Evolutionary conservation across 2,113 vertebrate genomes (phyloP).

Genomic region (Solenodon paradoxus): DNA sequence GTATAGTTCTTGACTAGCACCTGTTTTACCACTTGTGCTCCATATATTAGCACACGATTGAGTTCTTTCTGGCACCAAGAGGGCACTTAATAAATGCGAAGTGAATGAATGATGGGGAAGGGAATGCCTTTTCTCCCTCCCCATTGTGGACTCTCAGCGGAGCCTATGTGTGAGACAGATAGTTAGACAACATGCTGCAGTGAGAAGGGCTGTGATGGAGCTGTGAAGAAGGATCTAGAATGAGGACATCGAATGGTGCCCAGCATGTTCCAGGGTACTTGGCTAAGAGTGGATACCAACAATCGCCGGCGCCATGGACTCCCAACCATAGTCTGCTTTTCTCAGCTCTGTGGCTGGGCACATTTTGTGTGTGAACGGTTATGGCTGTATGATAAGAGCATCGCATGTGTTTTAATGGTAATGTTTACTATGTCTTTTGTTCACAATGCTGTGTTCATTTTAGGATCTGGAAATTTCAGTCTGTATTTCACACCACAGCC

Average conservation of each 20-base stretch:
- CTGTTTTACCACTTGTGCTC: not conserved
- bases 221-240: not conserved
- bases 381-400: not conserved
- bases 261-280: not conserved
- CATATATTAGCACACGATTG: rapidly evolving
- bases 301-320: too few species aligned
- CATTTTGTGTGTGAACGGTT: not conserved
- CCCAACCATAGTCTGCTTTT: not conserved
- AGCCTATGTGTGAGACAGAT: not conserved
- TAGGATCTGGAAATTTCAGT: too few species aligned
- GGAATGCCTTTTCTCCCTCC: not conserved
- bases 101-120: not conserved
- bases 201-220: not conserved
- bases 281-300: not conserved
- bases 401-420: too few species aligned
- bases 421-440: too few species aligned
- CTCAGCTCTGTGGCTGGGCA: not conserved
- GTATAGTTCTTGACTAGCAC: not conserved
- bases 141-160: not conserved
- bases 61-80: not conserved
- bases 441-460: too few species aligned
- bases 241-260: rapidly evolving
- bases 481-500: too few species aligned
- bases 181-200: not conserved
- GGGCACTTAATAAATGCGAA: not conserved